A percentile compares a stretch with the other conserved stretches of the same genome.
Evolutionary conservation across 2,113 vertebrate genomes (phyloP).

Genomic region (Microcebus murinus): DNA sequence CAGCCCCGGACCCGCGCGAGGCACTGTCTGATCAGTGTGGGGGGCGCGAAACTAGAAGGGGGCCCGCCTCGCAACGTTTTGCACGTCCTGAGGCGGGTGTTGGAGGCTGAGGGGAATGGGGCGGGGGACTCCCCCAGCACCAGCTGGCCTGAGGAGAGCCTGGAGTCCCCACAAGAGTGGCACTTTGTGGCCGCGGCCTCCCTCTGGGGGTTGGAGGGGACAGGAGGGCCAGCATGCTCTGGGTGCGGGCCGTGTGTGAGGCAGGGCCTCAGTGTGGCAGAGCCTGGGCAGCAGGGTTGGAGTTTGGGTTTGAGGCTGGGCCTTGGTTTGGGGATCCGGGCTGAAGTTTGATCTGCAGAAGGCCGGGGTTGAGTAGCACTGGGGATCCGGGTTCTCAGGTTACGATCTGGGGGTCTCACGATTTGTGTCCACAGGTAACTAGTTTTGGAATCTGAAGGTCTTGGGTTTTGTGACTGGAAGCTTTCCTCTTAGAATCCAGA

Average conservation of each 20-base stretch:
- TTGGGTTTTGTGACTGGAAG: not conserved
- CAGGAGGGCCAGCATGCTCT: not conserved
- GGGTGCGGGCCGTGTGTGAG: not conserved
- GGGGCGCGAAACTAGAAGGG: not conserved
- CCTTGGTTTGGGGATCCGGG: not conserved
- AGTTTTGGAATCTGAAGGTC: not conserved
- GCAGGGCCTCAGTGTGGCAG: not conserved
- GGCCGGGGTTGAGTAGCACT: not conserved
- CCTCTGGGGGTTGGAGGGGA: rapidly evolving
- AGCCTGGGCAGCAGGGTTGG: not conserved
- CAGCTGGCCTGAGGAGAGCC: too few relatives aligned
- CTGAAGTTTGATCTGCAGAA: not conserved
- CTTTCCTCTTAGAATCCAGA: not conserved
- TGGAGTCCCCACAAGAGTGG: too few relatives aligned
- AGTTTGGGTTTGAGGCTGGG: not conserved
- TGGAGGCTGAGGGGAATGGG: not conserved
- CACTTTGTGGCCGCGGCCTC: rapidly evolving
- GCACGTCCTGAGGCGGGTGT: constrained; percentile 43
- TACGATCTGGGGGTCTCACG: not conserved
- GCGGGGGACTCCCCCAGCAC: too few relatives aligned
- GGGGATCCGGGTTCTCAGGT: not conserved
- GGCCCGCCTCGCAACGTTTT: constrained; percentile 19
- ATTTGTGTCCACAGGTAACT: not conserved
- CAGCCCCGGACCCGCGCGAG: not conserved
- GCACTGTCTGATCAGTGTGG: not conserved